A percentile compares a stretch with the other conserved stretches of the same genome.
Conservation (phyloP, 2,888 invertebrate genomes). For the Digitonthophagus gazella region DNA sequence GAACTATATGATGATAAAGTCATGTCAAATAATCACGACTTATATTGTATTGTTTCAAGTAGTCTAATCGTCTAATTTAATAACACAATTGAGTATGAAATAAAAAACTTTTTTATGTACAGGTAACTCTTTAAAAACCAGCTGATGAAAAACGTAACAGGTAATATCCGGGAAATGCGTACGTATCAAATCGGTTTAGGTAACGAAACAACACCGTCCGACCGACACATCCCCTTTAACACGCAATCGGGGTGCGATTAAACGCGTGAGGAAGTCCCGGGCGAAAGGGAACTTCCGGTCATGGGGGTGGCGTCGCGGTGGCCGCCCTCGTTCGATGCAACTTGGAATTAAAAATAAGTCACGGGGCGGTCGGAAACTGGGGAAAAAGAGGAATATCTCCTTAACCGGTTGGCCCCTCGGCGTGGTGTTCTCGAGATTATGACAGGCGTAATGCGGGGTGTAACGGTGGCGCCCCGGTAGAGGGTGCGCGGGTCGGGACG, state of each 20-base stretch:
- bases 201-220: neutral
- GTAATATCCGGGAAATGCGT: neutral
- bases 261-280: neutral
- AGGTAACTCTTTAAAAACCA: neutral
- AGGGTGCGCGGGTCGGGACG: conserved; percentile 34
- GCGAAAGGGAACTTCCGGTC: neutral
- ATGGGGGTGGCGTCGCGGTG: neutral
- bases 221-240: neutral
- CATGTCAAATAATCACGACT: no score
- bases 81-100: no score
- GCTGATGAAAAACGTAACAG: neutral
- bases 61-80: no score
- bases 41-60: no score
- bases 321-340: neutral
- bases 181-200: neutral
- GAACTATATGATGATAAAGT: no score
- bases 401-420: neutral
- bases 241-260: neutral
- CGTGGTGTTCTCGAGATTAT: conserved; percentile 28
- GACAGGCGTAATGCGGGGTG: conserved; percentile 33
- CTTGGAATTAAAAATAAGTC: conserved; percentile 5
- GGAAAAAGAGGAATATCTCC: conserved; percentile 5
- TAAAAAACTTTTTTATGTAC: no score
- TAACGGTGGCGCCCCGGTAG: conserved; percentile 25
- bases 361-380: neutral